Evolutionary conservation across 2,113 vertebrate species (phyloP).

Genomic region (Silurus asotus): DNA sequence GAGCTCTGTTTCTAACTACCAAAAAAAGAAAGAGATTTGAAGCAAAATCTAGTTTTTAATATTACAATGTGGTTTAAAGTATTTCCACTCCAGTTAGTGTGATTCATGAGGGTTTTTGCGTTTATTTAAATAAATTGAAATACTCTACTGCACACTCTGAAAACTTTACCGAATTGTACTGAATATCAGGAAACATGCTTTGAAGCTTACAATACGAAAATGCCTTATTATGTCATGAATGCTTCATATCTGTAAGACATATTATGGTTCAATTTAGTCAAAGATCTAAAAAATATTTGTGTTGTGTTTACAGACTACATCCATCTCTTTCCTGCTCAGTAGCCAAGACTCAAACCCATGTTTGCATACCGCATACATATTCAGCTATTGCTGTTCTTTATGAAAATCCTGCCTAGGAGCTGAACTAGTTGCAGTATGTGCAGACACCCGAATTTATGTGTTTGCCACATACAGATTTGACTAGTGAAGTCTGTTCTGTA

Average conservation of each 20-base stretch:
- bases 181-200: not conserved
- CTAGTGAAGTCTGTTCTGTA: not conserved
- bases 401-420: not conserved
- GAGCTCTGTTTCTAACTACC: too few species aligned
- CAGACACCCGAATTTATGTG: not conserved
- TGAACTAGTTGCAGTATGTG: not conserved
- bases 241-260: not conserved
- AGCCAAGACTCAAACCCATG: not conserved
- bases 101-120: not conserved
- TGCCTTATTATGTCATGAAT: not conserved
- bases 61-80: too few species aligned
- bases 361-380: not conserved
- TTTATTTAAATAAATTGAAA: not conserved
- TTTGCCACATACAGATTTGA: constrained; percentile 7
- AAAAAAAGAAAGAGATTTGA: too few species aligned
- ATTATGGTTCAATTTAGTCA: not conserved
- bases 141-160: not conserved
- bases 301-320: not conserved
- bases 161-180: not conserved
- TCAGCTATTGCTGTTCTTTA: not conserved
- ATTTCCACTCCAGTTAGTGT: not conserved
- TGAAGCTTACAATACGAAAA: not conserved
- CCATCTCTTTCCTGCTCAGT: not conserved
- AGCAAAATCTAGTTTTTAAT: too few species aligned
- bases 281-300: not conserved